Base-by-base conservation (phyloP, 2,797 vertebrate species). In the Aulostomus chinensis region DNA sequence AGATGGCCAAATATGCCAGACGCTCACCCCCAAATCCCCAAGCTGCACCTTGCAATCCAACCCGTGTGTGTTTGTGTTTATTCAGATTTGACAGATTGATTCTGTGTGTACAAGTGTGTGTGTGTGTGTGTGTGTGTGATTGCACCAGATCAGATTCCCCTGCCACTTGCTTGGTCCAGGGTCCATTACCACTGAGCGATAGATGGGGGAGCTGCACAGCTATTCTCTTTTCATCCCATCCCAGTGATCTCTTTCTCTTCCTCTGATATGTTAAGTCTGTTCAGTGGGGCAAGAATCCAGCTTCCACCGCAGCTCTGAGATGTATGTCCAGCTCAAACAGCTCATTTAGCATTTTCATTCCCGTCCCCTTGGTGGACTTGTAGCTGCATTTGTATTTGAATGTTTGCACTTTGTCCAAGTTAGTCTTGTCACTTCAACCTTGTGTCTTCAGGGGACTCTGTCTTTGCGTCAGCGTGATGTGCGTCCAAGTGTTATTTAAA, bases 1-100 rank as follows among this genome's bases (percentile, higher is more conserved):
- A 92, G 88, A 90, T 90, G 91, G 86, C 91, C 80, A 93, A 94
- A 93, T 94, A 91, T 94, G 86, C 89, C 83, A 76, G 82, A 79
- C 77, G 84, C 81, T 86, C 74, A 41, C 62, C 84, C 86, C 77
- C 80, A 91, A 47, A 86, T 88, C 88, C 88, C 76, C 56, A 55
- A 78, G 86, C 78, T 69, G 76, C 76, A 78, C 69, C 70, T 69
- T 5, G 3, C 67, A 73, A 76, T 69, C 76, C 64, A 64, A 47
- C 80, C 54, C 9, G 58, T 83, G 82, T 87, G 79, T 86, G 81
- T 80, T 84, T 80, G 78, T 86, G 80, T 89, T 88, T 87, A 87
- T 88, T 84, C 80, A 85, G 74, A 88, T 87, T 85, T 85, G 83
- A 87, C 78, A 85, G 75, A 80, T 60, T 55, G 76, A 66, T 65